Evolutionary conservation across 2,888 invertebrate species (phyloP).

Genomic region (Aleiodes alternator): DNA sequence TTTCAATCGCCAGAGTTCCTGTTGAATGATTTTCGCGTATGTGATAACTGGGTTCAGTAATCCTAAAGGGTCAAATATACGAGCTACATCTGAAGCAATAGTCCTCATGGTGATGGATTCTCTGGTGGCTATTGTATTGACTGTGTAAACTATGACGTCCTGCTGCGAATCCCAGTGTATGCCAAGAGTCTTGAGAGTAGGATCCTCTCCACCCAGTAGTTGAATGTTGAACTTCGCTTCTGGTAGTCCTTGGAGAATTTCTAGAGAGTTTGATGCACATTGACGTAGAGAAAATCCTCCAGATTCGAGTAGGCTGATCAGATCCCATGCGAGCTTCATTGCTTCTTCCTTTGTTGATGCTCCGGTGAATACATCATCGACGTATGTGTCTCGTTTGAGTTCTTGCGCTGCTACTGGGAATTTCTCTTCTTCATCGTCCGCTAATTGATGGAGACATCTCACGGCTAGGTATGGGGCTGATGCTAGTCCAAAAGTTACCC

Average conservation of each 20-base stretch:
- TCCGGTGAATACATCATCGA: no score
- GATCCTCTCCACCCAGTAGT: conserved; percentile 14
- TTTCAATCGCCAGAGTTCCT: conserved; percentile 49
- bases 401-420: no score
- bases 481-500: no score
- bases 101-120: conserved; percentile 34
- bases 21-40: conserved; percentile 49
- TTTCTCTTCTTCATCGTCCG: no score
- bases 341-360: conserved; percentile 40
- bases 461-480: no score
- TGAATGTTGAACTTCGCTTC: conserved; percentile 32
- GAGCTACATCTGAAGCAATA: conserved; percentile 40
- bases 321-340: conserved; percentile 45
- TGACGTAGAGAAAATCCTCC: conserved; percentile 54
- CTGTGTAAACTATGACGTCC: conserved; percentile 45
- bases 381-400: no score
- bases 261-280: not conserved
- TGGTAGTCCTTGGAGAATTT: conserved; percentile 19
- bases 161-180: conserved; percentile 45
- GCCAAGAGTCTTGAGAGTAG: conserved; percentile 46
- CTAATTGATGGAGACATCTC: no score
- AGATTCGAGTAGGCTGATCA: conserved; percentile 37
- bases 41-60: conserved; percentile 35
- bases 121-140: conserved; percentile 10
- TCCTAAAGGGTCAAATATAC: conserved; percentile 45